Percentiles rank a stretch among this genome's conserved stretches.
phyloP scores from a whole-genome alignment of 1,140 invertebrate genomes.

The Drosophila auraria region DNA sequence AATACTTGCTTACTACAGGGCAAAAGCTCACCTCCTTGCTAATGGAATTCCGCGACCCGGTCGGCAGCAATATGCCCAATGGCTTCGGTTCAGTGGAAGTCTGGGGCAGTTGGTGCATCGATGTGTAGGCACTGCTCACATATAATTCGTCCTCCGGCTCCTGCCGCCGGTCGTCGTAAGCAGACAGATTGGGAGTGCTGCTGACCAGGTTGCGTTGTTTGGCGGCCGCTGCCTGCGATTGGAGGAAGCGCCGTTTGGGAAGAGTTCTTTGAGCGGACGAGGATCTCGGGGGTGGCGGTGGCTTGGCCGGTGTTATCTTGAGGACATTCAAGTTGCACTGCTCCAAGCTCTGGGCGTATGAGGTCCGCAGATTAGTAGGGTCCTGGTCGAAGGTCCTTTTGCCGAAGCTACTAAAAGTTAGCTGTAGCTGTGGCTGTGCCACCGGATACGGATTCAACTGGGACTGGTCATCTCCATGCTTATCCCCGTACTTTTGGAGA shows the following conservation, averaged over 20 bases:
- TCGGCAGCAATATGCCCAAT: constrained; percentile 86
- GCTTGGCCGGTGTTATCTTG: constrained; percentile 21
- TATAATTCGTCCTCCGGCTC: constrained; percentile 81
- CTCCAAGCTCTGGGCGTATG: constrained; percentile 79
- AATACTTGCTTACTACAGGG: constrained; percentile 90
- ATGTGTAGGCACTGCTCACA: constrained; percentile 83
- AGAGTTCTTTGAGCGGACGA: constrained; percentile 28
- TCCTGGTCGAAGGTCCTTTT: constrained; percentile 84
- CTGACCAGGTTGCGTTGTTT: constrained; percentile 86
- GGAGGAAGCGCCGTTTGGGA: constrained; percentile 80
- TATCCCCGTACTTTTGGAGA: constrained; percentile 35
- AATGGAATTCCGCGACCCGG: constrained; percentile 85
- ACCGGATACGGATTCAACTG: background rate
- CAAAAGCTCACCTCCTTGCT: constrained; percentile 88
- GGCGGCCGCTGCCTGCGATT: constrained; percentile 79
- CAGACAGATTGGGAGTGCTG: constrained; percentile 89
- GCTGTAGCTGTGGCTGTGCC: constrained; percentile 19
- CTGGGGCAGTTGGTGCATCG: constrained; percentile 86
- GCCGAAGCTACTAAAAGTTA: constrained; percentile 58
- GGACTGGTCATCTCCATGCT: background rate
- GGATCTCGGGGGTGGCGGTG: background rate
- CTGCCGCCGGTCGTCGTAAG: constrained; percentile 76
- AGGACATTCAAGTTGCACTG: constrained; percentile 72
- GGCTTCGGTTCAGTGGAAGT: constrained; percentile 83
- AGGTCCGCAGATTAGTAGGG: constrained; percentile 78